phyloP scores from a whole-genome alignment of 1,140 invertebrate genomes.

The Schlechtendalia chinensis region DNA sequence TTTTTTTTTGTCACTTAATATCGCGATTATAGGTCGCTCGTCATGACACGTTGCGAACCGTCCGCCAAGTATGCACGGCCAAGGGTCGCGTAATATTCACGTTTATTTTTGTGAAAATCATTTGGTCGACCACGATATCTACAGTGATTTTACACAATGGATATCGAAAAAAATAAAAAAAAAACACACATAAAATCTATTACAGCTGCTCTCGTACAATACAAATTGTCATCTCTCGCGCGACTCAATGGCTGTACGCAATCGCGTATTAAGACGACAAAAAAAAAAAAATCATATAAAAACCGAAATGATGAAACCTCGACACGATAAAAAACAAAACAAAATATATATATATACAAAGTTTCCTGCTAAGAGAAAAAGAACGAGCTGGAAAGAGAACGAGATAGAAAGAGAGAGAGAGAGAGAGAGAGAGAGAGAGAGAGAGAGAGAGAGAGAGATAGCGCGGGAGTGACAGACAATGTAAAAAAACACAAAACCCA shows the following conservation, averaged over 20 bases:
- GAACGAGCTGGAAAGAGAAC: not conserved
- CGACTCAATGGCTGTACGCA: not conserved
- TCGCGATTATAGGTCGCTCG: too few species aligned
- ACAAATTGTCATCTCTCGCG: not conserved
- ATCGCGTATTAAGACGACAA: constrained; percentile 13
- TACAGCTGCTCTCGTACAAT: not conserved
- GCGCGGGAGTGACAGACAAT: not conserved
- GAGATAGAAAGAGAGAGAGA: too few species aligned
- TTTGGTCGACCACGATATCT: not conserved
- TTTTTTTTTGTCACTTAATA: too few species aligned
- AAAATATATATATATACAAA: not conserved
- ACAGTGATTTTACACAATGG: not conserved
- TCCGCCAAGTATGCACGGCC: too few species aligned
- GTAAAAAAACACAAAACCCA: not conserved
- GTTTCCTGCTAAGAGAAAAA: not conserved
- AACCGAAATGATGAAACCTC: constrained; percentile 25
- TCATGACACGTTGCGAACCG: too few species aligned
- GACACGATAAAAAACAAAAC: constrained; percentile 2
- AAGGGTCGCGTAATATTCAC: too few species aligned
- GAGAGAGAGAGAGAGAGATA: not conserved
- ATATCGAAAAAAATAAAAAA: not conserved
- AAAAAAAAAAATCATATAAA: constrained; percentile 35
- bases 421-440: too few species aligned
- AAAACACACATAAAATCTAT: not conserved
- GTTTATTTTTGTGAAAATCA: too few species aligned